A percentile compares a stretch with the other conserved stretches of the same genome.
Conservation (phyloP, 1,140 invertebrate genomes). For the Drosophila saltans region DNA sequence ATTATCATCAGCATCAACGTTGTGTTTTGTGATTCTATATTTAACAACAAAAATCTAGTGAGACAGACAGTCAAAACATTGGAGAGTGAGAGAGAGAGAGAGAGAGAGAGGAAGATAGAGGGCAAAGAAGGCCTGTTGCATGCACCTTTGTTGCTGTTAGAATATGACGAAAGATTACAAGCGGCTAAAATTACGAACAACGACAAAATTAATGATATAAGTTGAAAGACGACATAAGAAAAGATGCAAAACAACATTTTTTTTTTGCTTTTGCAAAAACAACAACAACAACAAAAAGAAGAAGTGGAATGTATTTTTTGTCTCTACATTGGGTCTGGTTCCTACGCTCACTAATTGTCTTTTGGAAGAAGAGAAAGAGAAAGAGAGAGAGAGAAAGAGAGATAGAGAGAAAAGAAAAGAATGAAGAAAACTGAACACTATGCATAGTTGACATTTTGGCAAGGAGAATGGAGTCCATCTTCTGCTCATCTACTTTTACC, state of each 20-base stretch:
- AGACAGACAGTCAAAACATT: slow-evolving; percentile 1
- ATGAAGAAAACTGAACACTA: slow-evolving; percentile 14
- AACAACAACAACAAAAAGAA: slow-evolving; percentile 28
- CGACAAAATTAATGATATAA: slow-evolving; percentile 63
- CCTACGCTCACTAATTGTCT: slow-evolving; percentile 17
- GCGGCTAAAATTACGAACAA: slow-evolving; percentile 60
- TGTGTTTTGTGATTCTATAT: slow-evolving; percentile 54
- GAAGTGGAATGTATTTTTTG: slow-evolving; percentile 46
- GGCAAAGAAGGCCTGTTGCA: slow-evolving; percentile 9
- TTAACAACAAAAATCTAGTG: slow-evolving; percentile 53
- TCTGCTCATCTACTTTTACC: neutral
- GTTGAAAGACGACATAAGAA: slow-evolving; percentile 18
- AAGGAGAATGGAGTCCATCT: slow-evolving; percentile 12
- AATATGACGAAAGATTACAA: slow-evolving; percentile 63
- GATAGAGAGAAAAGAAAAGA: neutral
- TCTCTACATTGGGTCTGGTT: neutral
- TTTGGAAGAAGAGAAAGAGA: slow-evolving; percentile 1
- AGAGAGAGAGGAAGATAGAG: neutral
- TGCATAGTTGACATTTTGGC: slow-evolving; percentile 21
- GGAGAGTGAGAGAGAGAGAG: slow-evolving; percentile 17
- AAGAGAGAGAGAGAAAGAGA: no score
- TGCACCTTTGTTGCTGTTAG: slow-evolving; percentile 21
- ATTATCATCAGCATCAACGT: slow-evolving; percentile 61
- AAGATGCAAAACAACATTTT: neutral
- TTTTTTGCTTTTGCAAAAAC: neutral